Evolutionary conservation across 1,140 invertebrate genomes (phyloP), one percentile per base, ranked within the genome.

Genomic region (Hestina assimilis): DNA sequence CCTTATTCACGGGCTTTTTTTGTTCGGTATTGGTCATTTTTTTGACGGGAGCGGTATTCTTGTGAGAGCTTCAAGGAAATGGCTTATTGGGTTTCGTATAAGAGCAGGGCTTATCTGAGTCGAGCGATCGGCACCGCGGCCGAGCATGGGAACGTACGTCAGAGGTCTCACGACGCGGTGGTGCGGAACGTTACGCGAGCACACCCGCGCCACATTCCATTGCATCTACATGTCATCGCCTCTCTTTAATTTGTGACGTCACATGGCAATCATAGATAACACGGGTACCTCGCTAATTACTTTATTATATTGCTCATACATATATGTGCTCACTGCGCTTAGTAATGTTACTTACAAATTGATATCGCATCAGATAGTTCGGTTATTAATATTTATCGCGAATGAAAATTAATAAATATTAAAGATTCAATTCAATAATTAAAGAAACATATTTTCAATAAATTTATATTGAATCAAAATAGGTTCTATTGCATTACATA

Each of bases 11-110:
- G 64, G 69, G 53, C 67, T 86, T 87, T 79, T n/a, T 87, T 85
- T 85, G 74, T 78, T 70, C 59, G 61, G 66, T 65, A 80, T 85
- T 75, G 69, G 74, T 85, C 60, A 73, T 83, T 83, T 83, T 87
- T 84, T 87, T 81, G 64, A 76, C 67, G 60, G 76, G 75, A 82
- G 84, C 84, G 79, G 79, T 77, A 69, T 74, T 75, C 73, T 74
- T 84, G 83, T 79, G 78, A 75, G 79, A 76, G 62, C 66, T 88
- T 82, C 80, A 74, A 79, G 81, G 81, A 84, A 86, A 88, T 72
- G 70, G 80, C 79, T 86, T 86, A 85, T 86, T 86, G 81, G 79
- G 77, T 83, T 84, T 84, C 74, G 77, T 79, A 77, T 73, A 76
- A 72, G 72, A 78, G 64, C 59, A 56, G 67, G 40, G 69, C 79